Evolutionary conservation across 2,113 vertebrate species (phyloP), one percentile per base, ranked within the genome.

Genomic region (Toxotes chatareus): DNA sequence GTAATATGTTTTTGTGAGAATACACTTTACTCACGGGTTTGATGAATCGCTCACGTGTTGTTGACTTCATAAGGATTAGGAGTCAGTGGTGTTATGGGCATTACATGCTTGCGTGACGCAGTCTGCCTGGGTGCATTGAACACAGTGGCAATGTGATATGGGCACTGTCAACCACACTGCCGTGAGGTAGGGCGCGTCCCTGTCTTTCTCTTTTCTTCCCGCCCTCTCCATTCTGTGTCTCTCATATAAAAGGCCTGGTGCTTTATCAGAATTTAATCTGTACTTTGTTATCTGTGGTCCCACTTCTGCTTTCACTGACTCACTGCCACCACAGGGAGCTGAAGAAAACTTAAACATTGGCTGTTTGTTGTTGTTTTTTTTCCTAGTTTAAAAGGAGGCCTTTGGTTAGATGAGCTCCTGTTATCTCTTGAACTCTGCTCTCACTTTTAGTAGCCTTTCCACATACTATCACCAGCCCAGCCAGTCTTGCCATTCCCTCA

Each of bases 121-220:
- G 76, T 75, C 82, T 11, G 79, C 55, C 68, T 66, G 74, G 65
- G 16, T 79, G 85, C 36, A 70, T 60, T 79, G 46, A 83, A 86
- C 85, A 79, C 82, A 84, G 79, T 73, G 81, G 89, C 90, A 83
- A 91, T 89, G 90, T 88, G 91, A 94, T 93, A 89, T 80, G 71
- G 79, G 77, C 75, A 77, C 86, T 82, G 90, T 88, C 83, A 88
- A 69, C 86, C 82, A 83, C 82, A 90, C 70, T 81, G 93, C 94
- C 87, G 16, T 69, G 78, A 93, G 94, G 88, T 84, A 93, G 93
- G 92, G 94, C 64, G 90, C 83, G 85, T 88, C 89, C 82, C 74
- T 88, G 59, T 81, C 55, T 75, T 61, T 79, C 73, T 81, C 31
- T 61, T 49, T 70, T 71, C 56, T 65, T 19, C 53, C 57, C 31